Evolutionary conservation across 2,888 invertebrate species (phyloP), one percentile per base, ranked within the genome.

Genomic region (Apocheima hispidaria): DNA sequence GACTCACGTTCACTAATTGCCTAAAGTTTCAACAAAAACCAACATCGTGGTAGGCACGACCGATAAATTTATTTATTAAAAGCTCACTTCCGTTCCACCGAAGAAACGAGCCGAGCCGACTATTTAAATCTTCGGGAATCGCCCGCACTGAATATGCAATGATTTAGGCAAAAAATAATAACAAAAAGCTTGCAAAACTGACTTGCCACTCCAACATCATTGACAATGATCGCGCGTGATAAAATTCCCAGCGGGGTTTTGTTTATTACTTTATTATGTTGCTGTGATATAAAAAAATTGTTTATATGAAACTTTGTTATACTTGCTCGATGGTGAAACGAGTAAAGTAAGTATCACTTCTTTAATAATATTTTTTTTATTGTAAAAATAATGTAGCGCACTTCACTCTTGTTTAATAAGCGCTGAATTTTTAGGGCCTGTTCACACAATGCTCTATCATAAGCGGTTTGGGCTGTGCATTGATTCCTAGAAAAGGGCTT

Each of bases 61-160:
- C 28, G 55, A 69, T 71, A 70, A 73, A 79, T 82, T 80, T 73
- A 73, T 81, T 81, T 78, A 80, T 83, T 84, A 82, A 84, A 86
- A 87, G 87, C 84, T 84, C 74, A 86, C 84, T 86, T 89, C 88
- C 88, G 82, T 71, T 76, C 75, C 71, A 43, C 52, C 70, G 65
- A 63, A 71, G 72, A 71, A 53, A 12, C 54, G 28, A 60, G 21
- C 71, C 66, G 69, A 73, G 65, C 73, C 59, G 73, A 78, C 81
- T 82, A 83, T 82, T 85, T 85, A 83, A 84, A 83, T 82, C 79
- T 79, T 78, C 74, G 76, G 71, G 67, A 75, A 78, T 80, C 75
- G 74, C 69, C 73, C 69, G 66, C 82, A 81, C 82, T 86, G 83
- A 82, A 87, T 87, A 85, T 86, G 82, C 82, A 88, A 80, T 72